Evolutionary conservation across 2,888 invertebrate species (phyloP).

Genomic region (Stenurella melanura): DNA sequence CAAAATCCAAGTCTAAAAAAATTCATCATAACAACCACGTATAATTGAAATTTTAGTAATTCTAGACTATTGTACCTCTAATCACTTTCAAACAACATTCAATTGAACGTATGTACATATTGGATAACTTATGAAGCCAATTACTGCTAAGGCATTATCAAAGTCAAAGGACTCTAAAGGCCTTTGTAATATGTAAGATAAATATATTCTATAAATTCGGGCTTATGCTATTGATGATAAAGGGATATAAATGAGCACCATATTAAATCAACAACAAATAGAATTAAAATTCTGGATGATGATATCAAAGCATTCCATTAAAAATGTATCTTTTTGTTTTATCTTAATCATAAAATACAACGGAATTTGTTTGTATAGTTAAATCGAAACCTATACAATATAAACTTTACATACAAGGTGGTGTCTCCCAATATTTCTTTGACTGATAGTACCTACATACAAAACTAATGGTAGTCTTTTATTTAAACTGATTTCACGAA

Average conservation of each 20-base stretch:
- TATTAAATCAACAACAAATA: slow-evolving; percentile 8
- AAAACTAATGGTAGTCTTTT: too few relatives aligned
- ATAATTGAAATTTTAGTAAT: neutral
- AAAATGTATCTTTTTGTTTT: neutral
- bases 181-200: slow-evolving; percentile 40
- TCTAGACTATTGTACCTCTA: neutral
- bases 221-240: slow-evolving; percentile 12
- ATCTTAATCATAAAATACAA: too few relatives aligned
- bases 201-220: slow-evolving; percentile 29
- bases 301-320: neutral
- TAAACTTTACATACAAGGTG: too few relatives aligned
- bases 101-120: slow-evolving; percentile 27
- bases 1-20: too few relatives aligned
- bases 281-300: neutral
- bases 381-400: too few relatives aligned
- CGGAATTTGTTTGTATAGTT: too few relatives aligned
- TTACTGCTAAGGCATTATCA: slow-evolving; percentile 45
- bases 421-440: too few relatives aligned
- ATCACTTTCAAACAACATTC: neutral
- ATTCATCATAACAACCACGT: neutral
- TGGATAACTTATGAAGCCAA: slow-evolving; percentile 44
- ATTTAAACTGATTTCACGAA: too few relatives aligned
- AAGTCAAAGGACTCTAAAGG: slow-evolving; percentile 39
- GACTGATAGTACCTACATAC: too few relatives aligned
- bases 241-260: slow-evolving; percentile 17